A percentile compares a stretch with the other conserved stretches of the same genome.
Evolutionary conservation across 2,888 invertebrate genomes (phyloP).

Genomic region (Hirtodrosophila cameraria): DNA sequence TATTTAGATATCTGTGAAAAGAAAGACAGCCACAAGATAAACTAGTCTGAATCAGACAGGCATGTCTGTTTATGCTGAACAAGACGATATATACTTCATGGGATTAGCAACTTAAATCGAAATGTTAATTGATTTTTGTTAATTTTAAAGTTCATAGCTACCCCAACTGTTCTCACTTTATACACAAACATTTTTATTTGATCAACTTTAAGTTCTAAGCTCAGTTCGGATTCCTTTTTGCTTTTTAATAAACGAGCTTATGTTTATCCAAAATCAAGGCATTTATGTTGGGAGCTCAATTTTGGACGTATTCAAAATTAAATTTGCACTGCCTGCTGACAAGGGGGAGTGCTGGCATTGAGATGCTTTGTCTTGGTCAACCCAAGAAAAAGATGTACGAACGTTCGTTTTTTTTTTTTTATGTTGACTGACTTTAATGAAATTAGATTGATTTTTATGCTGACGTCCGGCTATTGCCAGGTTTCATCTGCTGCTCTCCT

Average conservation of each 20-base stretch:
- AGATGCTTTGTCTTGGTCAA: constrained; percentile 36
- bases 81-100: too few species aligned
- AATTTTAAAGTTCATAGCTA: not conserved
- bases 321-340: constrained; percentile 25
- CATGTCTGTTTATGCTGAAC: too few species aligned
- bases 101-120: too few species aligned
- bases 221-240: too few species aligned
- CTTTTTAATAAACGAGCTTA: constrained; percentile 43
- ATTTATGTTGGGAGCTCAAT: constrained; percentile 3
- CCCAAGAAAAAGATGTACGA: not conserved
- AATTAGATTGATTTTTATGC: constrained; percentile 75
- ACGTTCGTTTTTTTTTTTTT: constrained; percentile 40
- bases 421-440: constrained; percentile 73
- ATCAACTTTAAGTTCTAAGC: not conserved
- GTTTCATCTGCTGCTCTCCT: not conserved
- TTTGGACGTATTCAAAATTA: constrained; percentile 51
- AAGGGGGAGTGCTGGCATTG: constrained; percentile 1
- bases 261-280: constrained; percentile 19
- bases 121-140: too few species aligned
- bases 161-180: not conserved
- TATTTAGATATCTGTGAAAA: too few species aligned
- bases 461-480: constrained; percentile 54
- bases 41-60: too few species aligned
- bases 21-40: too few species aligned
- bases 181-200: too few species aligned